Conservation (phyloP, 2,113 vertebrate species). For the Poecile atricapillus region DNA sequence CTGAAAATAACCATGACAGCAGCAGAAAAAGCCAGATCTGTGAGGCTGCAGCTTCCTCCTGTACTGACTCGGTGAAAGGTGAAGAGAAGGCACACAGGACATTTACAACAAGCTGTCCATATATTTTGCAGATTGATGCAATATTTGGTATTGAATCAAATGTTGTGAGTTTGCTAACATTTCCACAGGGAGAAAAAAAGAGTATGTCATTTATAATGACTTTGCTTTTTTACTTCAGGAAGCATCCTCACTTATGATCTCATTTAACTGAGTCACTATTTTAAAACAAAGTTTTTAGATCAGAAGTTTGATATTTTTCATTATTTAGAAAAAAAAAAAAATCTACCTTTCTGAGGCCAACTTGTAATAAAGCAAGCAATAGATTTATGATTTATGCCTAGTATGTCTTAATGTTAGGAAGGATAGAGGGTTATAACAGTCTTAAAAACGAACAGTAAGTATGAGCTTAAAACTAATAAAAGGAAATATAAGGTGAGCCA, state of each 20-base stretch:
- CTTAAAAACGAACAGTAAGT: neutral
- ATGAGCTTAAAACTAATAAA: neutral
- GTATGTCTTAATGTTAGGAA: neutral
- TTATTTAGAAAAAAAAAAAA: neutral
- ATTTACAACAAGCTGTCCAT: neutral
- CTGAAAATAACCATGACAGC: conserved; percentile 20
- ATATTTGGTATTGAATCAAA: neutral
- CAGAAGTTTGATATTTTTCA: neutral
- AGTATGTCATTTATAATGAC: neutral
- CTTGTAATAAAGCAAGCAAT: neutral
- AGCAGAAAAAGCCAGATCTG: neutral
- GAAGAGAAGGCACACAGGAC: neutral
- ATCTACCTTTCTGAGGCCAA: neutral
- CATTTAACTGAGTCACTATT: neutral
- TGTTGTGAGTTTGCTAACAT: neutral
- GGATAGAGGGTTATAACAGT: neutral
- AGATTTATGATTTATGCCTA: neutral
- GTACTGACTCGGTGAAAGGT: neutral
- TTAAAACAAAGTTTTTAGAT: neutral
- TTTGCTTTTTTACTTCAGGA: neutral
- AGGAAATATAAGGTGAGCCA: neutral
- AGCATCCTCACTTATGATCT: neutral
- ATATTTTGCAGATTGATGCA: neutral
- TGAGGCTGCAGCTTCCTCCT: neutral
- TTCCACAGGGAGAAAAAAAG: neutral